Percentiles rank a stretch among this genome's conserved stretches.
These are phyloP conservation scores for Eremophila alpestris DNA, from an alignment of 2,797 vertebrate genomes.

Conservation along the genomic window DNA sequence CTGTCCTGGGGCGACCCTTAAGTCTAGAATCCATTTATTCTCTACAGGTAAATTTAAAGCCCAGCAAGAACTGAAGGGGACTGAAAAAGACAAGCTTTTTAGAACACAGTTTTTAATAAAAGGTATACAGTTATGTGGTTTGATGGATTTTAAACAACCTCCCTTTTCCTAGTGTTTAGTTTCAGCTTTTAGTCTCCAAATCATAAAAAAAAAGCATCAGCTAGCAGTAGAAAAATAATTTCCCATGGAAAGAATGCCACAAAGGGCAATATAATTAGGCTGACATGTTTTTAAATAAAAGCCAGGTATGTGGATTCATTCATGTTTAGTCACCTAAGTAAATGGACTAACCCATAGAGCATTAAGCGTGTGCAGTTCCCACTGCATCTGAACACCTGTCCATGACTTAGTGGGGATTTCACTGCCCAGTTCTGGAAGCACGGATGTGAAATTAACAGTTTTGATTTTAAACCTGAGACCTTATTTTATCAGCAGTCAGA, in stretches of 20 bases:
- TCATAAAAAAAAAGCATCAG: background rate
- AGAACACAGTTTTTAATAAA: background rate
- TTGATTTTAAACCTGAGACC: background rate
- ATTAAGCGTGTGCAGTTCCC: background rate
- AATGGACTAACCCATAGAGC: background rate
- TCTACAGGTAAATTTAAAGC: background rate
- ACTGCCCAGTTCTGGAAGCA: background rate
- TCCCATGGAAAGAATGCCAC: background rate
- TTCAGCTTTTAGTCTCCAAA: background rate
- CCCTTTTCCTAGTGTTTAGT: background rate
- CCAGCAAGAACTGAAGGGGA: background rate
- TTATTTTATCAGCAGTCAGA: background rate
- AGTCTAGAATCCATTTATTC: background rate
- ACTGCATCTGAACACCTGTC: background rate
- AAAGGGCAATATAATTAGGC: background rate
- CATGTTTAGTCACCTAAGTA: background rate
- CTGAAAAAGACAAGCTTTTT: background rate
- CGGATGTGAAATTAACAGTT: background rate
- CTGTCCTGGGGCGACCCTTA: background rate
- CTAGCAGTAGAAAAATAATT: background rate
- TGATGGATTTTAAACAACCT: fast-evolving
- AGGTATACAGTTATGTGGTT: background rate
- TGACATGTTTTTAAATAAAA: background rate
- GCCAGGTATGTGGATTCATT: background rate
- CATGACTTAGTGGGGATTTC: background rate